Evolutionary conservation across 2,113 vertebrate genomes (phyloP).

Genomic region (Riparia riparia): DNA sequence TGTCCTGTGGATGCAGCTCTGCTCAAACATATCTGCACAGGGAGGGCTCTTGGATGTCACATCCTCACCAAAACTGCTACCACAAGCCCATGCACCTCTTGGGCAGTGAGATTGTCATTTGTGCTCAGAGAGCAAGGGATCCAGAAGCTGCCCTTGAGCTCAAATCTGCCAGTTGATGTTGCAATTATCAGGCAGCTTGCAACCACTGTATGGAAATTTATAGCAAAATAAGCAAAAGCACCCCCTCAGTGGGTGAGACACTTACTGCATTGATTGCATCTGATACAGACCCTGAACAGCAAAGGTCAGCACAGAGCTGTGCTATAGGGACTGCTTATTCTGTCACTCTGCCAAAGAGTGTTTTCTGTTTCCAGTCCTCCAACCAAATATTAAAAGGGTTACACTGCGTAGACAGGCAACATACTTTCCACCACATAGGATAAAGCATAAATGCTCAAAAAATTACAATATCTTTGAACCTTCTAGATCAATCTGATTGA

Average conservation of each 20-base stretch:
- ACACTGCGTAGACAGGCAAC: background rate
- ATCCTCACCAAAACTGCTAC: background rate
- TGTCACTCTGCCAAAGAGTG: background rate
- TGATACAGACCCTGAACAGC: background rate
- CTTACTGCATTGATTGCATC: background rate
- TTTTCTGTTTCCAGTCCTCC: background rate
- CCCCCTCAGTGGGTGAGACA: background rate
- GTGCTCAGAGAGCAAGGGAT: rapidly evolving
- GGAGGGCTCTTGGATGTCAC: rapidly evolving
- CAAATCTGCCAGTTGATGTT: background rate
- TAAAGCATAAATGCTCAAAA: background rate
- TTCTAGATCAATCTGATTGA: slow-evolving; percentile 14
- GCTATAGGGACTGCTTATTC: background rate
- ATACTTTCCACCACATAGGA: background rate
- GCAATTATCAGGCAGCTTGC: background rate
- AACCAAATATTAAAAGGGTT: background rate
- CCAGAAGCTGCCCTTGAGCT: background rate
- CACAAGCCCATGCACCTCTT: rapidly evolving
- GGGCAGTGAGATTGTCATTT: rapidly evolving
- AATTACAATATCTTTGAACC: slow-evolving; percentile 25
- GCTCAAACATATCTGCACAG: rapidly evolving
- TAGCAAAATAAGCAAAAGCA: background rate
- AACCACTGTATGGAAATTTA: background rate
- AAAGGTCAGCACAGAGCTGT: background rate
- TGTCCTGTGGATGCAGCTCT: background rate